Evolutionary conservation across 1,140 invertebrate genomes (phyloP).

Genomic region (Trichomalopsis sarcophagae): DNA sequence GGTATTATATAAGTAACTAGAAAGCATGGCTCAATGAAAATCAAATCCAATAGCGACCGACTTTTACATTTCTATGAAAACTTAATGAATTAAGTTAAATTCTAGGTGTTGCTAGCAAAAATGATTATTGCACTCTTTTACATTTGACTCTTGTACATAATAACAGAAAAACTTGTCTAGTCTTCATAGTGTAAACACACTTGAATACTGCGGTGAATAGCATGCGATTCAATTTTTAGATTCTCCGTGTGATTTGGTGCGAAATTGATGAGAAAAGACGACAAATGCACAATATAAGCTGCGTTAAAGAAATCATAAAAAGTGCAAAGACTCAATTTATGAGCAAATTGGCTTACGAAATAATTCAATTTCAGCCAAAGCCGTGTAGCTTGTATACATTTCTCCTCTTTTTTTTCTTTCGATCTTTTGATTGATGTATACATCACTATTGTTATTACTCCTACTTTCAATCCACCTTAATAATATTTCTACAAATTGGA

Average conservation of each 20-base stretch:
- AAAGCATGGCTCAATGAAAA: not conserved
- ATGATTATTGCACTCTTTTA: conserved; percentile 31
- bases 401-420: not conserved
- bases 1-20: too few relatives aligned
- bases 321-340: conserved; percentile 8
- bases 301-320: not conserved
- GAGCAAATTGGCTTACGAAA: not conserved
- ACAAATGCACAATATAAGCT: not conserved
- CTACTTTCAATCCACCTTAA: not conserved
- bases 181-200: conserved; percentile 1
- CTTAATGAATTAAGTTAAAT: not conserved
- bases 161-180: conserved; percentile 14
- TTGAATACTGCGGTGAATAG: not conserved
- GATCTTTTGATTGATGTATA: not conserved
- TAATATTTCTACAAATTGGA: not conserved
- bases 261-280: conserved; percentile 20
- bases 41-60: not conserved
- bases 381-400: not conserved
- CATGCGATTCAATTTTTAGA: not conserved
- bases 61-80: not conserved
- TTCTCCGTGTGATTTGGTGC: not conserved
- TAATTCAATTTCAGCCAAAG: conserved; percentile 34
- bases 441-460: not conserved
- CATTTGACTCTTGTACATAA: conserved; percentile 37
- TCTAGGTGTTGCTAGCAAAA: conserved; percentile 1